These are phyloP conservation scores for Kryptopterus vitreolus DNA, from an alignment of 2,797 vertebrate genomes.

Conservation along the genomic window DNA sequence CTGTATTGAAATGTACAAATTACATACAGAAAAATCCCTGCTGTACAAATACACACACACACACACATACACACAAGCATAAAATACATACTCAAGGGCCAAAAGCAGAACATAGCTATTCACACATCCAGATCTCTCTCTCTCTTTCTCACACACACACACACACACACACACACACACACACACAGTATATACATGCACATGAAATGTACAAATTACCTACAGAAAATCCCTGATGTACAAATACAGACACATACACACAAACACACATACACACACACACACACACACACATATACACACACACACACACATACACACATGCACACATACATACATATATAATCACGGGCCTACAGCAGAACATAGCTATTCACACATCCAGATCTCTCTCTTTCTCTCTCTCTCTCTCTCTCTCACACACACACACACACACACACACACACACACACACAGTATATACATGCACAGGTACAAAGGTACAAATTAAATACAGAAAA, in stretches of 20 bases:
- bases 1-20: too few relatives aligned
- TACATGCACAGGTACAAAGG: too few relatives aligned
- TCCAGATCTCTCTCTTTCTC: constrained; percentile 52
- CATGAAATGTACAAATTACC: constrained; percentile 37
- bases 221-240: constrained; percentile 59
- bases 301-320: background rate
- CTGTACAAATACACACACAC: too few relatives aligned
- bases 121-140: too few relatives aligned
- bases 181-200: background rate
- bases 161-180: background rate
- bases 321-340: constrained; percentile 72
- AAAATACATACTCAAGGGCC: too few relatives aligned
- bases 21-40: too few relatives aligned
- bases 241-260: constrained; percentile 50
- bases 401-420: background rate
- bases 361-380: too few relatives aligned
- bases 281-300: background rate
- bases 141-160: too few relatives aligned
- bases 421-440: background rate
- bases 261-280: background rate
- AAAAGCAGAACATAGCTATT: too few relatives aligned
- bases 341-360: too few relatives aligned
- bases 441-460: background rate
- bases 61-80: too few relatives aligned
- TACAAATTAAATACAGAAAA: too few relatives aligned